Conservation (phyloP, 2,888 invertebrate species). For the Ectemnius continuus region DNA sequence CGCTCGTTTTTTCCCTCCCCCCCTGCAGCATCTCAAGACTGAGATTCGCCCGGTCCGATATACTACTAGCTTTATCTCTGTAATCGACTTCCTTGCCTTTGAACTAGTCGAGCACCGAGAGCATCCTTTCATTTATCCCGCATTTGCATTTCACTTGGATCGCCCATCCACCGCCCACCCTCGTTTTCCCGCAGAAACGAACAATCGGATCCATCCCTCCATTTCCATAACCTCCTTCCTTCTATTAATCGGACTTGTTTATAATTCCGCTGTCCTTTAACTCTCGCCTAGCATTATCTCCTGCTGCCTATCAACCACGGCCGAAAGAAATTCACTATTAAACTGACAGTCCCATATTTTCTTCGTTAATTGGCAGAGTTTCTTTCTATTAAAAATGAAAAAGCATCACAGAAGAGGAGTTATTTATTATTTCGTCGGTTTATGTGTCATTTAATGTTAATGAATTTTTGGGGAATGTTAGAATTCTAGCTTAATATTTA, state of each 20-base stretch:
- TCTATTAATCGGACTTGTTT: conserved; percentile 9
- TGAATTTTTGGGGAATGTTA: too few species aligned
- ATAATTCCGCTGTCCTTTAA: conserved; percentile 11
- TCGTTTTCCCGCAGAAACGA: conserved; percentile 18
- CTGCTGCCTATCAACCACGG: background rate
- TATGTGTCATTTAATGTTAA: too few species aligned
- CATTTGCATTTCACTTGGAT: conserved; percentile 30
- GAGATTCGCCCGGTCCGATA: conserved; percentile 12
- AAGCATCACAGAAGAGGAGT: too few species aligned
- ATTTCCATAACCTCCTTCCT: conserved; percentile 19
- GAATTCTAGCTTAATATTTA: too few species aligned
- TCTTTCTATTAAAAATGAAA: too few species aligned
- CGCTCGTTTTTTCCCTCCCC: background rate
- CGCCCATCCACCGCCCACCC: too few species aligned
- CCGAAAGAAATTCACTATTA: too few species aligned
- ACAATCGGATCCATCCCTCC: conserved; percentile 18
- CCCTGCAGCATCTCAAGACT: too few species aligned
- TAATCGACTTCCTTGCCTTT: conserved; percentile 29
- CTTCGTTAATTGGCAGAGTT: too few species aligned
- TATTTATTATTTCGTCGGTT: too few species aligned
- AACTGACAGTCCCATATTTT: too few species aligned
- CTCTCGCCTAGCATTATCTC: background rate
- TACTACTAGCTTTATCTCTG: conserved; percentile 16
- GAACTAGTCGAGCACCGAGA: conserved; percentile 10
- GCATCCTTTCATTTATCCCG: conserved; percentile 25